phyloP scores from a whole-genome alignment of 2,888 invertebrate species.

The Scelioninae gen. 2 region DNA sequence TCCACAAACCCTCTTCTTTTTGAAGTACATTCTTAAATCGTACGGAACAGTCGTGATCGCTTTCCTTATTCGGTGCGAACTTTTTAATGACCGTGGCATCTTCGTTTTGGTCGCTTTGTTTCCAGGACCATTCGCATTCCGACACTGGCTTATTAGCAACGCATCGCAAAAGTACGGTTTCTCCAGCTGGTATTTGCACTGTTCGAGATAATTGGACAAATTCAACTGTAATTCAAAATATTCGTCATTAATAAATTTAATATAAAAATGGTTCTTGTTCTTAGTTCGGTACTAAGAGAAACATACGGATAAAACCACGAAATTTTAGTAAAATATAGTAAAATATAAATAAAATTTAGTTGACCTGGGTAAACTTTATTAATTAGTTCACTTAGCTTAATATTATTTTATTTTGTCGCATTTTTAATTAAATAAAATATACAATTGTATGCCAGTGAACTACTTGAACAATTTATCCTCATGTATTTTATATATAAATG shows the following conservation, averaged over 20 bases:
- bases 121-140: slow-evolving; percentile 74
- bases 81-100: slow-evolving; percentile 69
- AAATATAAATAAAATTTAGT: too few relatives aligned
- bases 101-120: slow-evolving; percentile 69
- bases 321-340: too few relatives aligned
- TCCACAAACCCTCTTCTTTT: slow-evolving; percentile 74
- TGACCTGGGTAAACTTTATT: too few relatives aligned
- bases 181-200: slow-evolving; percentile 72
- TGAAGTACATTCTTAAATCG: slow-evolving; percentile 72
- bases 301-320: too few relatives aligned
- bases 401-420: too few relatives aligned
- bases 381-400: too few relatives aligned
- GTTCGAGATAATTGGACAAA: slow-evolving; percentile 73
- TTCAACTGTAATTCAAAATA: slow-evolving; percentile 67
- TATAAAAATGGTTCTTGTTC: too few relatives aligned
- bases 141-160: slow-evolving; percentile 72
- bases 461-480: too few relatives aligned
- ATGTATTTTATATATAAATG: too few relatives aligned
- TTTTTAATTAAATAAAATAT: too few relatives aligned
- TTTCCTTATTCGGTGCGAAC: slow-evolving; percentile 70
- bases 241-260: slow-evolving; percentile 10
- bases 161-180: slow-evolving; percentile 72
- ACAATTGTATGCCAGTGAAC: too few relatives aligned
- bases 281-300: too few relatives aligned
- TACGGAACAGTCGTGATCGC: slow-evolving; percentile 73